Evolutionary conservation across 2,888 invertebrate species (phyloP).

Genomic region (Coecobrya sp.): DNA sequence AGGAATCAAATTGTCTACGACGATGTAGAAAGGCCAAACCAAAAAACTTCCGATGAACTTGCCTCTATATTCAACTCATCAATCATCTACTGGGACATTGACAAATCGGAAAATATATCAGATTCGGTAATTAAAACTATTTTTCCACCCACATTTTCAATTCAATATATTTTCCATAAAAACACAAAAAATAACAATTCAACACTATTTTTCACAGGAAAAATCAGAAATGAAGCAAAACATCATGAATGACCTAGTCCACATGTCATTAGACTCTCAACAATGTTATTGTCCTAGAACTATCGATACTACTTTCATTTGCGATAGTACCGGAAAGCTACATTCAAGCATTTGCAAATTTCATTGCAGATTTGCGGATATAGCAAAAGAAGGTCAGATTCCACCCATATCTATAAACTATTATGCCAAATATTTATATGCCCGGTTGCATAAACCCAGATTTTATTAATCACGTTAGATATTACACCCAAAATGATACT

Average conservation of each 20-base stretch:
- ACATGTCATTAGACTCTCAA: neutral
- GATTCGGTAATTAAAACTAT: conserved; percentile 38
- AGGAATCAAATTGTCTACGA: neutral
- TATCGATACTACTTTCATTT: conserved; percentile 68
- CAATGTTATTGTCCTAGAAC: conserved; percentile 52
- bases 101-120: neutral
- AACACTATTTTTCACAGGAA: conserved; percentile 37
- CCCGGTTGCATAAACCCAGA: neutral
- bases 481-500: conserved; percentile 63
- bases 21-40: neutral
- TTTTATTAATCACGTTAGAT: too few relatives aligned
- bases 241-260: conserved; percentile 46
- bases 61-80: conserved; percentile 15
- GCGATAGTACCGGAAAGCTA: conserved; percentile 68
- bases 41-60: conserved; percentile 5
- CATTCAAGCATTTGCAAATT: conserved; percentile 72
- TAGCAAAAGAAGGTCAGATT: conserved; percentile 19
- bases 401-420: neutral
- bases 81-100: conserved; percentile 69
- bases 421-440: neutral
- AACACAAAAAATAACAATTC: neutral
- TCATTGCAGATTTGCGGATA: conserved; percentile 43
- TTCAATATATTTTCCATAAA: neutral
- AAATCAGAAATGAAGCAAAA: conserved; percentile 50
- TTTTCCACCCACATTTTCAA: too few relatives aligned